phyloP scores from a whole-genome alignment of 2,888 invertebrate species.

The Axea sp. region DNA sequence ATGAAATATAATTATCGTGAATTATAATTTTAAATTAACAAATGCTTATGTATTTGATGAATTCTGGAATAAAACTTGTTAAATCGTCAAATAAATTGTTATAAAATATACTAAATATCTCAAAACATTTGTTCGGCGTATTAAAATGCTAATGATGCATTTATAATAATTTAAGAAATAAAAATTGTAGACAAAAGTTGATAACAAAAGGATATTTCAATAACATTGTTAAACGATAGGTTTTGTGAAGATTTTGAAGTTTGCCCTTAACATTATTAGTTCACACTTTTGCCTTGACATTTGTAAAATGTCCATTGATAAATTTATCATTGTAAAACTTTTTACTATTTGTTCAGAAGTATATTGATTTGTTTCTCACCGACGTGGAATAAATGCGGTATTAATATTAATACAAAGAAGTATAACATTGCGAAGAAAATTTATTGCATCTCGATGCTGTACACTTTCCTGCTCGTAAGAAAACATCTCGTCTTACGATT shows the following conservation, averaged over 20 bases:
- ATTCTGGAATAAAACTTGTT: too few species aligned
- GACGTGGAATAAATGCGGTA: constrained; percentile 10
- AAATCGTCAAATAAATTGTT: too few species aligned
- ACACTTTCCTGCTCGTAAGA: constrained; percentile 8
- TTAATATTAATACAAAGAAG: constrained; percentile 16
- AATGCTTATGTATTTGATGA: too few species aligned
- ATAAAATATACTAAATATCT: too few species aligned
- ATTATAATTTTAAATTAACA: too few species aligned
- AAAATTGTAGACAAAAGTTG: too few species aligned
- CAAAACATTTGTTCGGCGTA: too few species aligned
- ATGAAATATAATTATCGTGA: too few species aligned
- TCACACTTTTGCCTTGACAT: constrained; percentile 20
- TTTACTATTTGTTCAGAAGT: constrained; percentile 7
- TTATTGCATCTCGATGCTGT: constrained; percentile 13
- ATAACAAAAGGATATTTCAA: too few species aligned
- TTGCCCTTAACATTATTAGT: constrained; percentile 13
- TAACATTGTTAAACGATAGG: not conserved
- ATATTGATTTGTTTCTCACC: constrained; percentile 28
- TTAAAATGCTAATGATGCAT: too few species aligned
- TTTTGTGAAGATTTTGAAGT: too few species aligned
- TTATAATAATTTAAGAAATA: too few species aligned
- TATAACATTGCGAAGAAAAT: not conserved
- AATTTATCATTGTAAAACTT: constrained; percentile 15
- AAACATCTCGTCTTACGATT: constrained; percentile 35
- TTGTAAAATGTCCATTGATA: constrained; percentile 17